phyloP scores from a whole-genome alignment of 2,113 vertebrate genomes.

The Hassar affinis region DNA sequence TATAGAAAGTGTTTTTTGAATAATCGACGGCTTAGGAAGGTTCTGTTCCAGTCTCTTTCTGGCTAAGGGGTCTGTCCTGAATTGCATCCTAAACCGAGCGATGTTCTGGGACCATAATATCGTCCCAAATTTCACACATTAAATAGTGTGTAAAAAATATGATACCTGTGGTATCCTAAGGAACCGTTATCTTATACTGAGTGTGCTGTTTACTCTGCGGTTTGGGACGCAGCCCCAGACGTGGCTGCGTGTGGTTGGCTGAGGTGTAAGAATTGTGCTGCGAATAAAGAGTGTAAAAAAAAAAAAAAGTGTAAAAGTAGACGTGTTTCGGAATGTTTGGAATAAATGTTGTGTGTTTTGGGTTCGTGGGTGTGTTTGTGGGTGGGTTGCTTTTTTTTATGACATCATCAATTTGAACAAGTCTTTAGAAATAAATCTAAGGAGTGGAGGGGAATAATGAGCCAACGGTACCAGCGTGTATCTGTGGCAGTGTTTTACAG shows the following conservation, averaged over 20 bases:
- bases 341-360: neutral
- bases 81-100: neutral
- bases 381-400: neutral
- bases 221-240: neutral
- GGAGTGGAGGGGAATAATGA: neutral
- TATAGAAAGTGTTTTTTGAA: neutral
- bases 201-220: neutral
- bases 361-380: neutral
- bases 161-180: neutral
- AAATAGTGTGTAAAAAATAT: neutral
- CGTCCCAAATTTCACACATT: neutral
- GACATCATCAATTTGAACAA: neutral
- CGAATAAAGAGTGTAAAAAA: neutral
- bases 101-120: neutral
- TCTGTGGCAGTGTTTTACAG: neutral
- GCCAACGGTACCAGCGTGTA: slow-evolving; percentile 26
- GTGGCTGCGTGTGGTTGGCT: neutral
- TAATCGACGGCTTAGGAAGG: neutral
- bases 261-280: neutral
- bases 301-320: no score
- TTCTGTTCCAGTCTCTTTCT: neutral
- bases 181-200: neutral
- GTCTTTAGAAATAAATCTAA: neutral
- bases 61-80: neutral
- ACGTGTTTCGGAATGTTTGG: neutral